Base-by-base conservation (phyloP, 2,113 vertebrate species). In the Recurvirostra avosetta region DNA sequence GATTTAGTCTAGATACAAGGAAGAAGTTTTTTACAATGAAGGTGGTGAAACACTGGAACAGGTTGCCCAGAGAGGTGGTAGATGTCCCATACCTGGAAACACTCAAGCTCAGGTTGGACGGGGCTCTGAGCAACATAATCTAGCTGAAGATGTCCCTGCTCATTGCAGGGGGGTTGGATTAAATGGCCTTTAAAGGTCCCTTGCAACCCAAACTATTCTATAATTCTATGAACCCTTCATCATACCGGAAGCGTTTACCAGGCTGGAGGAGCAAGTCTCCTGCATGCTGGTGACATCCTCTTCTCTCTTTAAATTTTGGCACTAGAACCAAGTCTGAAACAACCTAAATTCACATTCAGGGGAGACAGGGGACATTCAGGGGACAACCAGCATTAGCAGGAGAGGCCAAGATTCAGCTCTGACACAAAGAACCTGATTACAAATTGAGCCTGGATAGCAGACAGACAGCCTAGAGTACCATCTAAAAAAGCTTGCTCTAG, bases 251-350 rank as follows among this genome's bases (percentile, higher is more conserved):
- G 17, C 29, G n/a, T 65, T 73, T 74, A 27, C 38, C 20, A 68
- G 78, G 32, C 23, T 41, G 47, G 49, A 86, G 62, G 30, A 84
- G 17, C 47, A 86, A n/a, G 30, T 41, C 20, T 70, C 11, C 58
- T 21, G 25, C 0, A 0, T 38, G 62, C 50, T 0, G 0, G 32
- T 30, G 22, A 17, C 12, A 36, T 55, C 18, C 15, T 71, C 32
- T 55, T 27, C 61, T 77, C 52, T 81, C 11, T 36, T 81, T 52
- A 59, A 67, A 55, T 52, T 78, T 71, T 83, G 52, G 30, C 56
- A 72, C 56, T 75, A 63, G 27, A 78, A 18, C 9, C 0, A 5
- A 50, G 29, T 47, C 52, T 59, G 36, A 71, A 78, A n/a, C 2
- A 30, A 85, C 23, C 53, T 41, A 50, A 68, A 72, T 56, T 90